Evolutionary conservation across 1,140 invertebrate species (phyloP), one percentile per base, ranked within the genome.

Genomic region (Papilio dardanus): DNA sequence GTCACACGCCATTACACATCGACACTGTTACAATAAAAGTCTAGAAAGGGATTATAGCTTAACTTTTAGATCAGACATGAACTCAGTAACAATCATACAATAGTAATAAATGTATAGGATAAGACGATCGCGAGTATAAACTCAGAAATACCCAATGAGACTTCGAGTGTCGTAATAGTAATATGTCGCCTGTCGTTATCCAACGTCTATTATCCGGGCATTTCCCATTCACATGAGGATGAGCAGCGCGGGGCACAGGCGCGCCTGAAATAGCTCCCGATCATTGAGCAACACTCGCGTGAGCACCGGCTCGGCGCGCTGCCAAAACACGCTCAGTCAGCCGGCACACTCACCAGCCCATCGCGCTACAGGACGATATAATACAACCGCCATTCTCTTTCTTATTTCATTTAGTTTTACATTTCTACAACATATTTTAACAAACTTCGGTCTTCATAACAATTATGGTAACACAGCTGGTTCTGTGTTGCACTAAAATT

Each of bases 1-100:
- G 77, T 76, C 80, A 78, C 83, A 62, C 54, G 54, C 54, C 54
- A 62, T 62, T 62, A 28, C 66, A 68, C 66, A 68, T 68, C 31
- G 31, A 31, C 4, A 16, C 30, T 37, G 33, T 68, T 68, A 28
- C 24, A 62, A 12, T 28, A 62, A 62, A 28, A 14, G 54, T 16
- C 24, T 62, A 28, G 14, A 28, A 21, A 62, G 24, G 12, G 10
- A 28, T 3, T 62, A 62, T 62, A 62, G 19, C 30, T 62, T 62
- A 30, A 12, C 21, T 14, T 37, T 37, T 37, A 37, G 8, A 4
- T 37, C 35, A 37, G 35, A 37, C 35, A 37, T 35, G 6, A 1
- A 35, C 14, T 37, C 14, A 37, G 2, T 37, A 37, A 14, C 16
- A 16, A n/a, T 42, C 40, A 42, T 4, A 16, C 14, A 42, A 5